Evolutionary conservation across 2,888 invertebrate species (phyloP), one percentile per base, ranked within the genome.

Genomic region (Philhelius pedissequus): DNA sequence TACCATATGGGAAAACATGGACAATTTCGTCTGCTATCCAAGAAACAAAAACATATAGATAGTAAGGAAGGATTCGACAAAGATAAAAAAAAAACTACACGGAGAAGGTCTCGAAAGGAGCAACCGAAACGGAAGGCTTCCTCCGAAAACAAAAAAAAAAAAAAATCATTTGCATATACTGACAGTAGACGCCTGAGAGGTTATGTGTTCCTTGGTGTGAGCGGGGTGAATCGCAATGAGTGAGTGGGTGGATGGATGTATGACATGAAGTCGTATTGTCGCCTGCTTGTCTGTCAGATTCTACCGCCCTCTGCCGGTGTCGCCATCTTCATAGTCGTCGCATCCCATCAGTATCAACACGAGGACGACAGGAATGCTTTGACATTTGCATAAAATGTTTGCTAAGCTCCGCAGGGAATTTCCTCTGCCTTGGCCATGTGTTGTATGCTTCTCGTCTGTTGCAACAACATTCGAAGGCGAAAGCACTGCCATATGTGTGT

Each of bases 1-100:
- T 74, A 70, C 78, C 83, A 83, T 83, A 83, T 83, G 83, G 83
- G 83, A 83, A 79, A 83, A 83, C 83, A 83, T 83, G 83, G 83
- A 83, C 83, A 83, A 78, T 83, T 83, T 83, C 83, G 83, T 83
- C 83, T 78, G 78, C 58, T 79, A 66, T 66, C 70, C 64, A 74
- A 83, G 83, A 83, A 83, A 83, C 78, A 83, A 83, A 83, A 83
- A 83, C 77, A 82, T 77, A 22, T 43, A 60, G 38, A 30, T 60
- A 70, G 22, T 54, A 54, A 76, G 48, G 50, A 52, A 48, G 48
- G 62, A 71, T 27, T 56, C 32, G 32, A 27, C 18, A 45, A 56
- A 15, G 50, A 9, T n/a, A 52, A 18, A 35, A 20, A 32, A 32
- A 38, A 30, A 6, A 32, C 8, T 15, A n/a, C 15, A 54, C 22